These are phyloP conservation scores for Esperia sulphurella DNA, from an alignment of 2,888 invertebrate species.

Conservation along the genomic window DNA sequence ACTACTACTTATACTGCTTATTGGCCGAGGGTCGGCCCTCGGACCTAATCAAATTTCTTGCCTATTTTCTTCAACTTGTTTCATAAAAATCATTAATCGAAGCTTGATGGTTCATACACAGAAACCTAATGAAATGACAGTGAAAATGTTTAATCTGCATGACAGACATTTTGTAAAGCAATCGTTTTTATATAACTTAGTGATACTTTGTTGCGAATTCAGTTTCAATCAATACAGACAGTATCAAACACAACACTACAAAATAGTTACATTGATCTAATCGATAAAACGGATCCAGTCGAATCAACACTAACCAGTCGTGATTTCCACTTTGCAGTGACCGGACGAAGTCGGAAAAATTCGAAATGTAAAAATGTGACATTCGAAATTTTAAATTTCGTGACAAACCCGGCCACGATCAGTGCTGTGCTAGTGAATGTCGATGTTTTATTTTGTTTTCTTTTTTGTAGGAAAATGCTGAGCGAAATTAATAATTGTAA, in stretches of 20 bases:
- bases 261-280: slow-evolving; percentile 42
- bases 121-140: too few relatives aligned
- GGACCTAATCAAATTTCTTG: too few relatives aligned
- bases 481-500: slow-evolving; percentile 68
- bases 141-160: too few relatives aligned
- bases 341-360: slow-evolving; percentile 74
- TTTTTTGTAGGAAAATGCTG: slow-evolving; percentile 78
- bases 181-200: neutral
- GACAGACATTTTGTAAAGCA: too few relatives aligned
- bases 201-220: slow-evolving; percentile 30
- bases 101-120: too few relatives aligned
- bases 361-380: slow-evolving; percentile 65
- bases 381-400: slow-evolving; percentile 28
- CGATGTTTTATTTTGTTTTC: slow-evolving; percentile 60
- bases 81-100: too few relatives aligned
- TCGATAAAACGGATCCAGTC: slow-evolving; percentile 45
- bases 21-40: too few relatives aligned
- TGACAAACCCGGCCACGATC: slow-evolving; percentile 29
- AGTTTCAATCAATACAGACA: slow-evolving; percentile 22
- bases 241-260: slow-evolving; percentile 38
- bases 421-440: slow-evolving; percentile 64
- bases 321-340: slow-evolving; percentile 77
- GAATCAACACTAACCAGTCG: slow-evolving; percentile 63
- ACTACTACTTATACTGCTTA: too few relatives aligned
- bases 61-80: too few relatives aligned